Conservation (phyloP, 2,797 vertebrate genomes). For the Enteromius unitaeniatus region DNA sequence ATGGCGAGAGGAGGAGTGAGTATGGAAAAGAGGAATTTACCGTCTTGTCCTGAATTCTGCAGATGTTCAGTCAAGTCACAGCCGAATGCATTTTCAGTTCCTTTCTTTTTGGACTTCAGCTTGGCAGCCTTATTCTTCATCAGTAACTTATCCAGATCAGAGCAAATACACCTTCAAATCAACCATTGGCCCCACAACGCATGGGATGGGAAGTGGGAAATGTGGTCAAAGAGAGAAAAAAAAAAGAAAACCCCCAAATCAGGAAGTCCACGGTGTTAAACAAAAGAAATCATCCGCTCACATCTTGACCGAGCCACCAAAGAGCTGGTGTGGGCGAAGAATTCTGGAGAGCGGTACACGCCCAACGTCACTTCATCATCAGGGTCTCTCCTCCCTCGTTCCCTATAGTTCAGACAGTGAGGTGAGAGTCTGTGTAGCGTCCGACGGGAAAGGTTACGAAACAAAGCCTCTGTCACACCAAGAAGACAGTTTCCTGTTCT, state of each 20-base stretch:
- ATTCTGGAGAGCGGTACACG: constrained; percentile 59
- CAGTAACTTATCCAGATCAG: constrained; percentile 75
- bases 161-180: constrained; percentile 64
- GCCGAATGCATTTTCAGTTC: constrained; percentile 90
- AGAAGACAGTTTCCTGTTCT: background rate
- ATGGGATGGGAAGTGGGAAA: constrained; percentile 29
- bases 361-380: constrained; percentile 71
- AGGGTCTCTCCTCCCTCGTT: constrained; percentile 40
- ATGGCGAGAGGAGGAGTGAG: constrained; percentile 18
- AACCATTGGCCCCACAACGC: constrained; percentile 68
- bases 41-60: constrained; percentile 94
- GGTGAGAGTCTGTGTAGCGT: constrained; percentile 22
- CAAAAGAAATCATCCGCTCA: constrained; percentile 71
- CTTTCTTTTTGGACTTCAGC: constrained; percentile 95
- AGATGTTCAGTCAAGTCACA: constrained; percentile 96
- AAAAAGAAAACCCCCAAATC: constrained; percentile 69
- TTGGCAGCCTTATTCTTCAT: constrained; percentile 99
- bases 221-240: constrained; percentile 46
- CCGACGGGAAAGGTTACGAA: background rate
- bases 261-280: constrained; percentile 60
- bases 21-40: constrained; percentile 76
- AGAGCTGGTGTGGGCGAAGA: constrained; percentile 61
- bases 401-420: constrained; percentile 8
- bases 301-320: constrained; percentile 70
- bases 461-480: background rate